phyloP scores from a whole-genome alignment of 2,797 vertebrate species.

The Lepus townsendii region DNA sequence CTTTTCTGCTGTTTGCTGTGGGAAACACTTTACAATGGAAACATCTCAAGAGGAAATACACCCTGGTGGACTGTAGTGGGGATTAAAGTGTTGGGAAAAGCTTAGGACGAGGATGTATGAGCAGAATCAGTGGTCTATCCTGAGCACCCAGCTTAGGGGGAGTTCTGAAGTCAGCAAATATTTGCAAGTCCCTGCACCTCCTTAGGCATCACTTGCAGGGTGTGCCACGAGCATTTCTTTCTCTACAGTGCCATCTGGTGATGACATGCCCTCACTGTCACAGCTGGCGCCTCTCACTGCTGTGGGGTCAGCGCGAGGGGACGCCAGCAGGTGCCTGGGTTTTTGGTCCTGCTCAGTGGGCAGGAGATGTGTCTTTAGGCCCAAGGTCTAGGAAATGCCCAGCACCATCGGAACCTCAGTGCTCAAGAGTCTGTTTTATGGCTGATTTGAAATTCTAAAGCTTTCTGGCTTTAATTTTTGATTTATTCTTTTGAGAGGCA shows the following conservation, averaged over 20 bases:
- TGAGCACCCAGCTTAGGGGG: not conserved
- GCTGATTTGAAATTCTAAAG: not conserved
- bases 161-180: not conserved
- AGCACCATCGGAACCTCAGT: not conserved
- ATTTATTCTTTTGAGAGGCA: too few relatives aligned
- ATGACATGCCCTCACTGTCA: not conserved
- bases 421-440: not conserved
- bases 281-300: not conserved
- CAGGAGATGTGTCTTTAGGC: not conserved
- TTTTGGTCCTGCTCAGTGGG: not conserved
- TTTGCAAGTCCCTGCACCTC: not conserved
- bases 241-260: slow-evolving; percentile 50
- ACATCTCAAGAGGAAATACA: not conserved
- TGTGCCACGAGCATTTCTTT: not conserved
- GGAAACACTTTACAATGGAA: not conserved
- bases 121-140: not conserved
- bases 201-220: fast-evolving
- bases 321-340: not conserved
- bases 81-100: not conserved
- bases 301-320: not conserved
- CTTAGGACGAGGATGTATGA: not conserved
- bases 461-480: not conserved
- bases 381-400: not conserved
- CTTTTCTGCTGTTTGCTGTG: not conserved
- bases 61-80: not conserved